Percentiles rank a stretch among this genome's conserved stretches.
phyloP scores from a whole-genome alignment of 1,140 invertebrate species.

The Pentalonia nigronervosa region DNA sequence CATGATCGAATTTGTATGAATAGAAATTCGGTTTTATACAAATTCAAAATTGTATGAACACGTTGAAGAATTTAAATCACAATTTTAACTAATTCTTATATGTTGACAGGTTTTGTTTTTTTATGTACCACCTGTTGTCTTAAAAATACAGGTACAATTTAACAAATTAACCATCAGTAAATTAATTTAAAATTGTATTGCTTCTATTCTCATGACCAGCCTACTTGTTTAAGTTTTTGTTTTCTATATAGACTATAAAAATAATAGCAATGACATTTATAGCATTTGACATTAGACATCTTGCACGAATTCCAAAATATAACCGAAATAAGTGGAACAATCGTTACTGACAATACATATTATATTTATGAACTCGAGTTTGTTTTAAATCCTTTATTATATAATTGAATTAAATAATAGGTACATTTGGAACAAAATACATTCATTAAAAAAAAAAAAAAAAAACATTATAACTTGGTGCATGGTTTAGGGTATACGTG shows the following conservation, averaged over 20 bases:
- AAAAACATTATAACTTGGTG: too few species aligned
- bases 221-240: background rate
- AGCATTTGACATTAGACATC: background rate
- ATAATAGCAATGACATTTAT: background rate
- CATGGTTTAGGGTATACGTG: too few species aligned
- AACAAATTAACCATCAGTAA: background rate
- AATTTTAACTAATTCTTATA: background rate
- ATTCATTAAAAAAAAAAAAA: too few species aligned
- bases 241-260: background rate
- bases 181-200: background rate
- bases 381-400: background rate
- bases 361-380: background rate
- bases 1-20: background rate
- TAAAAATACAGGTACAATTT: background rate
- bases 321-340: background rate
- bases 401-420: background rate
- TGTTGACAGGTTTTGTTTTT: background rate
- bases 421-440: background rate
- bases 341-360: background rate
- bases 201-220: background rate
- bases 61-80: background rate
- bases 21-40: background rate
- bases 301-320: background rate
- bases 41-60: background rate
- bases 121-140: background rate